Conservation (phyloP, 2,113 vertebrate genomes). For the Leucosticte australis region DNA sequence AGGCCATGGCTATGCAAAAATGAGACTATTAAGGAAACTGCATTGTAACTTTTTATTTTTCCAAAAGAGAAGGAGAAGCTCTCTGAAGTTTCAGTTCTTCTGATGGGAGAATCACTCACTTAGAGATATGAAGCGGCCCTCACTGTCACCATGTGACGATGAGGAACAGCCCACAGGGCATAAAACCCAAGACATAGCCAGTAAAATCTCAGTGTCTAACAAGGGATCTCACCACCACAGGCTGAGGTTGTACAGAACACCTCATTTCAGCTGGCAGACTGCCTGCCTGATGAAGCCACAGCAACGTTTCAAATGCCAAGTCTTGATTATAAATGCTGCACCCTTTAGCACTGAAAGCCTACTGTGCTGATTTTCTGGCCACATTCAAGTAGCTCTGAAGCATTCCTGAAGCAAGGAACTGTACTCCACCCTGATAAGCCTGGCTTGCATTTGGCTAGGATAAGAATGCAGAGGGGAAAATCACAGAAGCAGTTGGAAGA, state of each 20-base stretch:
- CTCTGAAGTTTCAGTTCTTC: neutral
- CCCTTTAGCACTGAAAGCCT: neutral
- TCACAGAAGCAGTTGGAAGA: neutral
- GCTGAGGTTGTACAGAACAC: neutral
- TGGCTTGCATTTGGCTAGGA: neutral
- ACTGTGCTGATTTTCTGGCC: neutral
- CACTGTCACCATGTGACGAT: neutral
- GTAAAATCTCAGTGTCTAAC: neutral
- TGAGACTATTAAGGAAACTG: neutral
- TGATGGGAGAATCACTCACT: neutral
- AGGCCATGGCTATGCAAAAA: neutral
- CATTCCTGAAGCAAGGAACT: neutral
- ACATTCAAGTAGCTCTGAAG: neutral
- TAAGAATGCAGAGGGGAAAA: neutral
- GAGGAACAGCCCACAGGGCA: neutral
- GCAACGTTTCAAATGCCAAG: accelerated
- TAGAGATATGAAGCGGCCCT: neutral
- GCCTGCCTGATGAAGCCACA: neutral
- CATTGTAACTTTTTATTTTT: neutral
- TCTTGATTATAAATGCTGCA: neutral
- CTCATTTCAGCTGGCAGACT: neutral
- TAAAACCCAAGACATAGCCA: neutral
- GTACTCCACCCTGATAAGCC: neutral
- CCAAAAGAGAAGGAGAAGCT: neutral
- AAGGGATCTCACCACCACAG: neutral